phyloP scores from a whole-genome alignment of 2,797 vertebrate genomes.

The Podarcis siculus region DNA sequence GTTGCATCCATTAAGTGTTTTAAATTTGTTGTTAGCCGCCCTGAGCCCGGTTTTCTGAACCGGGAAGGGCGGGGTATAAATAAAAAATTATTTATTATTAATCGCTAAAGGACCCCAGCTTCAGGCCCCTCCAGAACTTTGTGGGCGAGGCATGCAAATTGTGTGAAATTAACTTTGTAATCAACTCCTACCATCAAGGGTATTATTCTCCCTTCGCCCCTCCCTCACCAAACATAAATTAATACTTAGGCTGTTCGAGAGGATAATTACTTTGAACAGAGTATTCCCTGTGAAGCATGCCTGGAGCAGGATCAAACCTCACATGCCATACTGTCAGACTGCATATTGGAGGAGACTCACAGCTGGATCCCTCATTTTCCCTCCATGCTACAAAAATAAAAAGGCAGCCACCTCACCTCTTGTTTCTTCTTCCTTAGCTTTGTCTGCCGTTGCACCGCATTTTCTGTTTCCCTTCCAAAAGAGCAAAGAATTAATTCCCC shows the following conservation, averaged over 20 bases:
- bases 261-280: slow-evolving; percentile 69
- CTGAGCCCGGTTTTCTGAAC: no score
- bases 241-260: slow-evolving; percentile 56
- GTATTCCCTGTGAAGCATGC: slow-evolving; percentile 64
- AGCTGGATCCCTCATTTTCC: slow-evolving; percentile 66
- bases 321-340: slow-evolving; percentile 39
- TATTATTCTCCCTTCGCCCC: slow-evolving; percentile 13
- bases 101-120: slow-evolving; percentile 52
- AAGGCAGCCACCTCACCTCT: slow-evolving; percentile 51
- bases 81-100: no score
- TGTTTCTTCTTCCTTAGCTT: slow-evolving; percentile 59
- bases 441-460: slow-evolving; percentile 48
- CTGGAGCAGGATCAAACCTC: slow-evolving; percentile 67
- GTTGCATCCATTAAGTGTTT: no score
- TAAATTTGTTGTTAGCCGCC: no score
- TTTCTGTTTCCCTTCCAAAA: slow-evolving; percentile 49
- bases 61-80: no score
- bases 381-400: slow-evolving; percentile 59
- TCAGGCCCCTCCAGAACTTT: slow-evolving; percentile 53
- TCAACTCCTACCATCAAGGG: slow-evolving; percentile 54
- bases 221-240: slow-evolving; percentile 42
- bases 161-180: slow-evolving; percentile 61
- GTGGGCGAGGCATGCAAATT: slow-evolving; percentile 36
- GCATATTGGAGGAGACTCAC: slow-evolving; percentile 62
- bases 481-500: slow-evolving; percentile 44